Evolutionary conservation across 2,888 invertebrate species (phyloP).

Genomic region (Ichneumon xanthorius): DNA sequence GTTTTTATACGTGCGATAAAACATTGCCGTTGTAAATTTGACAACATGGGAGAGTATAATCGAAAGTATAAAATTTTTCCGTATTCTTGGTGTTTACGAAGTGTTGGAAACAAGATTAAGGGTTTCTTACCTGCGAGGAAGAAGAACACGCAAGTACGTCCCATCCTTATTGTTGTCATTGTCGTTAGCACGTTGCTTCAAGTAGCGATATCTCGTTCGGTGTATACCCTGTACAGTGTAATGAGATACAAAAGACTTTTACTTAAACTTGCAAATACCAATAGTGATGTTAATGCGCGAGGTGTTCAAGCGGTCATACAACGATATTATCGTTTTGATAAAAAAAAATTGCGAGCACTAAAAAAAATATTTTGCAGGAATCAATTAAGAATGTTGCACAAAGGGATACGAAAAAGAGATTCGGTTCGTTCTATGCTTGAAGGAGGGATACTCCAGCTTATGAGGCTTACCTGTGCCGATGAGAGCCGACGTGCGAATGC

Average conservation of each 20-base stretch:
- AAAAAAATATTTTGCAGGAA: not conserved
- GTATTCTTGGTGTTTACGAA: too few relatives aligned
- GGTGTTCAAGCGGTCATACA: not conserved
- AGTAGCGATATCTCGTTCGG: not conserved
- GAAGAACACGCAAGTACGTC: slow-evolving; percentile 72
- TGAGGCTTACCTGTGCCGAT: slow-evolving; percentile 72
- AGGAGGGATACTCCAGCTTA: not conserved
- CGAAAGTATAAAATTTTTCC: too few relatives aligned
- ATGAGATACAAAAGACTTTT: not conserved
- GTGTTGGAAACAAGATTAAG: not conserved
- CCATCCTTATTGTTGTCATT: slow-evolving; percentile 68
- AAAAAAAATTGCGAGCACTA: too few relatives aligned
- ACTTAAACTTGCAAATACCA: slow-evolving; percentile 13
- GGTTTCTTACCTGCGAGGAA: slow-evolving; percentile 75
- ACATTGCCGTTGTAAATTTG: too few relatives aligned
- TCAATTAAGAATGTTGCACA: not conserved
- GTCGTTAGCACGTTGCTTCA: not conserved
- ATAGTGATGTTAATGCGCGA: not conserved
- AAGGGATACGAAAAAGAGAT: slow-evolving; percentile 1
- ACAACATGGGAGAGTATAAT: too few relatives aligned
- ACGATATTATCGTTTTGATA: not conserved
- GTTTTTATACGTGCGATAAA: too few relatives aligned
- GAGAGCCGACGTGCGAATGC: slow-evolving; percentile 74
- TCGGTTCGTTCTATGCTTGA: slow-evolving; percentile 1
- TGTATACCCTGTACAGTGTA: not conserved